Conservation (phyloP, 2,797 vertebrate species). For the Discoglossus pictus region DNA sequence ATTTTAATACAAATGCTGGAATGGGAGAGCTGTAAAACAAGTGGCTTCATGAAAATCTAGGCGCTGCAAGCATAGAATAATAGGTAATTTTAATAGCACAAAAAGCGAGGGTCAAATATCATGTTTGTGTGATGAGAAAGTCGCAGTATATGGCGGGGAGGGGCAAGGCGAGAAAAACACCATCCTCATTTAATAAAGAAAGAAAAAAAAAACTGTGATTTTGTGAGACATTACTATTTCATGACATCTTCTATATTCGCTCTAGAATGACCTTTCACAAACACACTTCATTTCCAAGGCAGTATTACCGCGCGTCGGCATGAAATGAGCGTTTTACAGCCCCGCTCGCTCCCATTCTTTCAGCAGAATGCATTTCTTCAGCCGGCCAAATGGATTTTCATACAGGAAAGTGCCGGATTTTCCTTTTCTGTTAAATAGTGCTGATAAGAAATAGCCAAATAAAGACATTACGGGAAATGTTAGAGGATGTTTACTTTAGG, state of each 20-base stretch:
- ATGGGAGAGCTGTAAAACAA: slow-evolving; percentile 18
- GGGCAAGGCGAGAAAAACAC: slow-evolving; percentile 32
- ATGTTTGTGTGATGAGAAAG: slow-evolving; percentile 57
- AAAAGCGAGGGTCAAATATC: slow-evolving; percentile 55
- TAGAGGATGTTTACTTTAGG: slow-evolving; percentile 6
- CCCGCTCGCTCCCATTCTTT: slow-evolving; percentile 29
- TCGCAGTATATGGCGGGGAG: slow-evolving; percentile 48
- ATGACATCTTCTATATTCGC: slow-evolving; percentile 50
- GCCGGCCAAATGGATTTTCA: slow-evolving; percentile 46
- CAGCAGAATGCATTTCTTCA: slow-evolving; percentile 35
- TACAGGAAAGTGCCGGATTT: slow-evolving; percentile 16
- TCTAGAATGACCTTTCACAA: slow-evolving; percentile 61
- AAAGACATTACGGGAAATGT: slow-evolving; percentile 1
- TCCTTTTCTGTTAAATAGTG: slow-evolving; percentile 23
- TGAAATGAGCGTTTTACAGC: slow-evolving; percentile 54
- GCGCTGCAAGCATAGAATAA: slow-evolving; percentile 59
- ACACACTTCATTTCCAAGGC: slow-evolving; percentile 57
- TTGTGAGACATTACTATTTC: slow-evolving; percentile 57
- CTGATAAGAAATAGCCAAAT: slow-evolving; percentile 9
- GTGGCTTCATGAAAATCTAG: slow-evolving; percentile 47
- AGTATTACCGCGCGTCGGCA: slow-evolving; percentile 49
- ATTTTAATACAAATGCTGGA: slow-evolving; percentile 22
- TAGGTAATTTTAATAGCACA: slow-evolving; percentile 60
- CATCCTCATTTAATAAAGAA: slow-evolving; percentile 47
- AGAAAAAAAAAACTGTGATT: slow-evolving; percentile 6